Evolutionary conservation across 2,113 vertebrate genomes (phyloP), one percentile per base, ranked within the genome.

Genomic region (Atherinomorus stipes): DNA sequence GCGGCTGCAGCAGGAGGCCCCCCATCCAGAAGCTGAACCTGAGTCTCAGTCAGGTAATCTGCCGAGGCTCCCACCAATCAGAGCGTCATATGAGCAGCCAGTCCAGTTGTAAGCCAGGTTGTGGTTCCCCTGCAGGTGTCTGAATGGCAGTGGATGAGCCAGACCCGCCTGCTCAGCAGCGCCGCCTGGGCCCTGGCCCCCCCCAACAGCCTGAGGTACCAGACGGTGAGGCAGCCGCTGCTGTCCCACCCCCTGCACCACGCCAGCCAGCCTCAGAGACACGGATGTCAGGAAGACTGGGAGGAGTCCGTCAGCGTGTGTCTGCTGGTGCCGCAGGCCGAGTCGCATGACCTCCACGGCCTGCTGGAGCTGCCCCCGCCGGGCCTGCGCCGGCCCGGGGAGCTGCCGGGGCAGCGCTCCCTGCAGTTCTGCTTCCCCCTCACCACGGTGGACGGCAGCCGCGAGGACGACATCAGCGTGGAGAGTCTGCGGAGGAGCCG

Each of bases 391-490:
- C n/a, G n/a, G 51, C 21, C 80, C 18, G 62, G 57, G 16, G 78
- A 91, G 18, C 65, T 93, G 21, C 75, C 90, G 18, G 12, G 57
- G 26, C 60, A 22, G 37, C 76, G 47, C 37, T 65, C 71, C 4
- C 40, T 72, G 2, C 84, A 88, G 44, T 87, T 94, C 26, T 83
- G 85, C 58, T 93, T 92, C 58, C 84, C 90, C 5, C 64, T 95
- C 72, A 92, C 93, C 60, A 85, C 90, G 0, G 93, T 95, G 53
- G 94, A 94, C 0, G 94, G 92, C 38, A 85, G 89, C 49, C 74
- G 87, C 49, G 91, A 94, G 68, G 95, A 96, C 2, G 94, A 94
- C 71, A 94, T 95, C 65, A 91, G 52, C 28, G 68, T 90, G 6
- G 64, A 31, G 37, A 62, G 53, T 61, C 59, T 71, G 19, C 57